Conservation (phyloP, 2,797 vertebrate species). For the Helostoma temminkii region DNA sequence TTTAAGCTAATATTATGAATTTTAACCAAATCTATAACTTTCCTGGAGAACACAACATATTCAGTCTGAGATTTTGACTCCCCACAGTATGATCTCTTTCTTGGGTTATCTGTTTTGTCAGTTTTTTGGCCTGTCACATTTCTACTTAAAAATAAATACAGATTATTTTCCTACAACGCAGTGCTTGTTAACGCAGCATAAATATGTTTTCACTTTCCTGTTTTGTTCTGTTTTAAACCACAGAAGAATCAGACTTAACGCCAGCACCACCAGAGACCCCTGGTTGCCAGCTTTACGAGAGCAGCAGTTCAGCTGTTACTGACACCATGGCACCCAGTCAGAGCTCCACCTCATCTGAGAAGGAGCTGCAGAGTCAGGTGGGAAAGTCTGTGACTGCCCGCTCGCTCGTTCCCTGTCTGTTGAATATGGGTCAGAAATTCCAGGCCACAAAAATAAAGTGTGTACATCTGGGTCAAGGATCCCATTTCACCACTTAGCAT, state of each 20-base stretch:
- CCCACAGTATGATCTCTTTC: no score
- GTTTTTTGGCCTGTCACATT: no score
- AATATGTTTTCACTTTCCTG: neutral
- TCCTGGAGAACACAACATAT: no score
- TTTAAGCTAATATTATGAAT: neutral
- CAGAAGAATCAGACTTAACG: slow-evolving; percentile 72
- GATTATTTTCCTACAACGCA: no score
- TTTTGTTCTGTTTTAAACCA: neutral
- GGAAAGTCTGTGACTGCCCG: slow-evolving; percentile 6
- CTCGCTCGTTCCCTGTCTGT: neutral
- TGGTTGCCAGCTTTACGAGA: slow-evolving; percentile 79
- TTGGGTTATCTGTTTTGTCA: no score
- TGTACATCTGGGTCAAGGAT: slow-evolving; percentile 57
- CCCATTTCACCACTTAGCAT: slow-evolving; percentile 48
- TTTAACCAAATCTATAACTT: neutral
- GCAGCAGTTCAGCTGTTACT: slow-evolving; percentile 72
- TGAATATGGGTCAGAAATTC: slow-evolving; percentile 67
- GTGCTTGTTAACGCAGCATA: no score
- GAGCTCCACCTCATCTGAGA: slow-evolving; percentile 64
- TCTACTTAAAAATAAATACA: no score
- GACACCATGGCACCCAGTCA: slow-evolving; percentile 76
- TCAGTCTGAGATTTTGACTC: no score
- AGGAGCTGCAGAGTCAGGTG: slow-evolving; percentile 74
- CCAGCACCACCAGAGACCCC: slow-evolving; percentile 78
- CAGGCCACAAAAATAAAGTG: slow-evolving; percentile 53